Base-by-base conservation (phyloP, 2,797 vertebrate genomes). In the Triplophysa bombifrons region DNA sequence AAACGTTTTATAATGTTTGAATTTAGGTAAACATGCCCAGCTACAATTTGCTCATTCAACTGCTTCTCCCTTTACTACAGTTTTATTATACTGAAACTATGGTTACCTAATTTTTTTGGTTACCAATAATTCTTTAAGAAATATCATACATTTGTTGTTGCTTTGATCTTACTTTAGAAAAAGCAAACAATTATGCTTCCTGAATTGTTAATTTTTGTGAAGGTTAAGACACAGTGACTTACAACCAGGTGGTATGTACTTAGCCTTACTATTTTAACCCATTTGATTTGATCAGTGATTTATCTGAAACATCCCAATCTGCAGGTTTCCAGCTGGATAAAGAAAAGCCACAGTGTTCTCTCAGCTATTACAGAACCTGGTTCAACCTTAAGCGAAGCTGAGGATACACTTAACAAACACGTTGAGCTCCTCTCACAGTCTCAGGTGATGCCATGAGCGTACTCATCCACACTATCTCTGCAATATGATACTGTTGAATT, bases 241-340 rank as follows among this genome's bases (percentile, higher is more conserved):
- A 9, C 1, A 56, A 56, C 22, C 4, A 58, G n/a, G 3, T 22
- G 0, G 25, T 20, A 13, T 11, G 41, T 41, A 11, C 41, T 11
- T 10, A 41, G 38, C 38, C 9, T 41, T 41, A 41, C 19, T 66
- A 51, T 63, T 72, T 38, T 9, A 4, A 22, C 11, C 16, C 25
- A 20, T 64, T 30, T 25, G 3, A n/a, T 55, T 79, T 53, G 6
- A 30, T n/a, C 10, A 20, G 13, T 20, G 8, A 63, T 79, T 19
- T 4, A 58, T 38, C 12, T 65, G 17, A 58, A 38, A 10, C 20
- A 20, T 16, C 10, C 48, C 19, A 48, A 30, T 74, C 64, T 61
- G 25, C 88, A 98, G 96, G 90, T 95, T 30, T 92, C 90, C 0
- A 72, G 77, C 13, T 94, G 90, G 69, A 86, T 96, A 85, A 91